Percentiles rank a stretch among this genome's conserved stretches.
Conservation (phyloP, 1,140 invertebrate species). For the Danaus melanippus region DNA sequence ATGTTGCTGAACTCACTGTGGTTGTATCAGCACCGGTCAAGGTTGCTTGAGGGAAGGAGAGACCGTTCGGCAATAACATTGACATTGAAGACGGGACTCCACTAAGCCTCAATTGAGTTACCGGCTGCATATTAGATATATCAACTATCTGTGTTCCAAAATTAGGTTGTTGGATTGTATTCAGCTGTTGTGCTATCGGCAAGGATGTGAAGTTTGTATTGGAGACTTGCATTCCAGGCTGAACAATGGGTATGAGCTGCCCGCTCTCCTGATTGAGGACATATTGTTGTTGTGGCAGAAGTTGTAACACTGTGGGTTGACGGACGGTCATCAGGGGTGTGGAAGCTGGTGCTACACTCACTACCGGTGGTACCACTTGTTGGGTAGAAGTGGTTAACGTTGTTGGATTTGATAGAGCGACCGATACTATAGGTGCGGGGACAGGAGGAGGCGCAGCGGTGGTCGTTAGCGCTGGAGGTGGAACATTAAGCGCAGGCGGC, state of each 20-base stretch:
- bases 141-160: constrained; percentile 63
- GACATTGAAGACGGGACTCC: constrained; percentile 68
- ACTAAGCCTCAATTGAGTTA: constrained; percentile 56
- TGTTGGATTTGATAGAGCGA: constrained; percentile 39
- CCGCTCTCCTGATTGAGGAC: constrained; percentile 63
- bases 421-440: constrained; percentile 42
- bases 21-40: constrained; percentile 52
- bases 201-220: constrained; percentile 61
- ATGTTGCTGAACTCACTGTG: constrained; percentile 56
- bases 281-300: constrained; percentile 61
- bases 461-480: constrained; percentile 51
- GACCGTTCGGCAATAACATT: constrained; percentile 61
- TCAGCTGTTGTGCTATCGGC: constrained; percentile 47
- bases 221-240: constrained; percentile 58
- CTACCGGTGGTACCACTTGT: constrained; percentile 53
- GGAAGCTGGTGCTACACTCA: constrained; percentile 51
- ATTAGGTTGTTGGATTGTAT: constrained; percentile 51
- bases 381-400: constrained; percentile 41
- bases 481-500: constrained; percentile 51
- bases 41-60: constrained; percentile 56
- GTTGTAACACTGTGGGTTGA: constrained; percentile 55
- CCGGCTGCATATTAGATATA: constrained; percentile 59
- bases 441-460: constrained; percentile 46
- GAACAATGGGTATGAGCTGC: constrained; percentile 62
- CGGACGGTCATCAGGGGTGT: constrained; percentile 61